Base-by-base conservation (phyloP, 2,113 vertebrate genomes). In the Barbus barbus region DNA sequence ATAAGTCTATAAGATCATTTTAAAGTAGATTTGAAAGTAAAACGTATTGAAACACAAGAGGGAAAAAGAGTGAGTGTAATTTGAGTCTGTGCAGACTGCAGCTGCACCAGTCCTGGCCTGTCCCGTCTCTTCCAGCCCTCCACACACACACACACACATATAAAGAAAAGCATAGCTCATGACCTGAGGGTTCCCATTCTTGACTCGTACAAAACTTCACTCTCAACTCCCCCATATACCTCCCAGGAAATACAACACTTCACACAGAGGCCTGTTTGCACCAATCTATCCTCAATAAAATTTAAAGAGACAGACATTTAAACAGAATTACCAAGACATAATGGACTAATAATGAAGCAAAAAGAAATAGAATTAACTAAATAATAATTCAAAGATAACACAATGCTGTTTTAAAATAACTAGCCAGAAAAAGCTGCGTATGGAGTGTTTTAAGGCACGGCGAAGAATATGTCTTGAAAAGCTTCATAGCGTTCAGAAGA, bases 31-130 rank as follows among this genome's bases (percentile, higher is more conserved):
- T 3, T 28, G 9, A 3, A 69, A 79, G 18, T 36, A 4, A 24
- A 22, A 84, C 65, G 46, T 26, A 38, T 18, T 4, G 22, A 67
- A 28, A 81, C 46, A 13, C 26, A 53, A 61, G 28, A 56, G 81
- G 26, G 44, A 83, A n/a, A 76, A 74, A 71, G 24, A 79, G 53
- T 51, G 71, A 84, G 51, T 73, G 83, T 83, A 86, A 85, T 80
- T 69, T 86, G 72, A 87, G 74, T 61, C 41, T 44, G 2, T 65
- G 44, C 22, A 72, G 77, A 56, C 78, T 81, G 69, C 82, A 73
- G 75, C 36, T 82, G 78, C 78, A 85, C 92, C 87, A 91, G 90
- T 90, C 82, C 33, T 78, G 89, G 83, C 92, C 85, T 93, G 91
- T 84, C 87, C 79, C 86, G 63, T 53, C 63, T 82, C 65, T 71